Percentiles rank a stretch among this genome's conserved stretches.
Conservation (phyloP, 1,140 invertebrate species). For the Magallana gigas region DNA sequence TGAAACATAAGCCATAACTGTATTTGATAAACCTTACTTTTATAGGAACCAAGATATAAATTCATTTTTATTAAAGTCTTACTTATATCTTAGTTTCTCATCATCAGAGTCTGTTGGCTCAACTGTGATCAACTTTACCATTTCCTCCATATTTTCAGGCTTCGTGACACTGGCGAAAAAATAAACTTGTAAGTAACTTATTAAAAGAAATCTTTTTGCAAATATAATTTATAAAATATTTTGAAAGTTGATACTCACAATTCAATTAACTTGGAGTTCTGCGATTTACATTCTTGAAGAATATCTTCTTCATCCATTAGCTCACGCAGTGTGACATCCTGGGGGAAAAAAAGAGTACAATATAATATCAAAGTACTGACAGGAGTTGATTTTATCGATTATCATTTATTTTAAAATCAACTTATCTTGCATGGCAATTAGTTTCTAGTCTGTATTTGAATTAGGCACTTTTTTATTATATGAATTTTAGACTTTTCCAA, state of each 20-base stretch:
- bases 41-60: too few relatives aligned
- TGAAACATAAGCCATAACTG: too few relatives aligned
- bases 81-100: slow-evolving; percentile 90
- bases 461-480: too few relatives aligned
- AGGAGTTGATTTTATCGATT: neutral
- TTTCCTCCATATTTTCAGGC: slow-evolving; percentile 90
- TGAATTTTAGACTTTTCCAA: too few relatives aligned
- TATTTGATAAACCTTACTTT: too few relatives aligned
- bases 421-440: too few relatives aligned
- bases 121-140: slow-evolving; percentile 91
- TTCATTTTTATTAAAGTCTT: slow-evolving; percentile 77
- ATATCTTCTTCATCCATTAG: slow-evolving; percentile 96
- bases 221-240: neutral
- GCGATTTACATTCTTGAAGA: slow-evolving; percentile 95
- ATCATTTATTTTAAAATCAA: neutral
- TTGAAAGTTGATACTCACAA: slow-evolving; percentile 86
- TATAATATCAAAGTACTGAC: neutral
- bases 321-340: slow-evolving; percentile 94
- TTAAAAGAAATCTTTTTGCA: neutral
- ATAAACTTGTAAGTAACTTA: neutral
- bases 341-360: slow-evolving; percentile 68
- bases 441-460: too few relatives aligned
- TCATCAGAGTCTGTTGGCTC: slow-evolving; percentile 89
- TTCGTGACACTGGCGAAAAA: slow-evolving; percentile 79
- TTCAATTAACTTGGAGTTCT: slow-evolving; percentile 93